Base-by-base conservation (phyloP, 2,113 vertebrate species). In the Atlantisia rogersi region DNA sequence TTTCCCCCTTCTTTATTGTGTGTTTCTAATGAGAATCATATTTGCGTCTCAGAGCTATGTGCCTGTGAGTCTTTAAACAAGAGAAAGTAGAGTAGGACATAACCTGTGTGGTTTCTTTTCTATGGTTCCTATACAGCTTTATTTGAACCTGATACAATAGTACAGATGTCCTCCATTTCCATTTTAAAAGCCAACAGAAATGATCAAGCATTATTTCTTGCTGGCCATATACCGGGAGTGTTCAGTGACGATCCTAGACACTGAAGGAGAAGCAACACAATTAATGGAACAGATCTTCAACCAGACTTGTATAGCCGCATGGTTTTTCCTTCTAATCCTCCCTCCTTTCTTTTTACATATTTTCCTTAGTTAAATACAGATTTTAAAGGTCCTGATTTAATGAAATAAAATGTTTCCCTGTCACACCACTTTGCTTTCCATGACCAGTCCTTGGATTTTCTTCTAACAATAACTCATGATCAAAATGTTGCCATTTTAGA, bases 101-200 rank as follows among this genome's bases (percentile, higher is more conserved):
- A 94, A 90, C 80, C 76, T 42, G 22, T 39, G 42, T 48, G 26
- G 8, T n/a, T 90, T 82, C 56, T 67, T 92, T 88, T n/a, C 40
- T 74, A 2, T 60, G 17, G 22, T 90, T 92, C 56, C 35, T 83
- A 67, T n/a, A 35, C 52, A 88, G 75, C 63, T 77, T 92, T 92
- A 17, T 88, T 92, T 90, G 82, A 96, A 78, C 63, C 12, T 74
- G 20, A 50, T 52, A 88, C 52, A 90, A 81, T 52, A 37, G 67
- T 67, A 67, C 42, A 92, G 46, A 82, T 75, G 55, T 77, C 56
- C 24, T 59, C 67, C 46, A 83, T 91, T 92, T 89, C 79, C 90
- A 96, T 88, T 92, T 90, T 88, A 93, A 95, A 97, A 96, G 68
- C 42, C 52, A 77, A 35, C 20, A 80, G 75, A 91, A 88, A 82